These are phyloP conservation scores for Ylistrum balloti DNA, from an alignment of 1,140 invertebrate species.

Conservation along the genomic window DNA sequence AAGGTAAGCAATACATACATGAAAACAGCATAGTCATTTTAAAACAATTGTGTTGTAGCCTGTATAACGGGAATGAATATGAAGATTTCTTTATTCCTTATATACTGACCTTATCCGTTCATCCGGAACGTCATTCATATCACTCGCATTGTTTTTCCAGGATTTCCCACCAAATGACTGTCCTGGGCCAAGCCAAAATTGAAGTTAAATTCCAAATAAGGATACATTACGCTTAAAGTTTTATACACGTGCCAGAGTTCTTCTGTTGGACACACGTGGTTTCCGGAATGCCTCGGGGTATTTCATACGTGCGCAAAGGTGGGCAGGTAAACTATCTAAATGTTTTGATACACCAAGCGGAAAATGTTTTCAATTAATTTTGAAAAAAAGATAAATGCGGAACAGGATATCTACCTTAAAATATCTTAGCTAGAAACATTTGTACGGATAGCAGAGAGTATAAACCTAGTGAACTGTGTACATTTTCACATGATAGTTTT, in stretches of 20 bases:
- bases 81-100: neutral
- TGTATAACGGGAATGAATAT: neutral
- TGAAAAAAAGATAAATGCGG: neutral
- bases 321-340: neutral
- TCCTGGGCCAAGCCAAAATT: neutral
- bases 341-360: neutral
- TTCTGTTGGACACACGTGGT: neutral
- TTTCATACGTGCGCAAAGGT: neutral
- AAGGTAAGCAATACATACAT: neutral
- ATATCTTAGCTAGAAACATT: neutral
- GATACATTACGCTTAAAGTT: neutral
- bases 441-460: neutral
- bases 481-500: neutral
- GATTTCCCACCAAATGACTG: neutral
- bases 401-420: neutral
- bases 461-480: neutral
- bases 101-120: conserved; percentile 11
- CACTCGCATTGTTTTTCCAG: neutral
- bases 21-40: neutral
- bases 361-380: conserved; percentile 7
- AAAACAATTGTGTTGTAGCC: neutral
- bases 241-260: neutral
- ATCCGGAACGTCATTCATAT: neutral
- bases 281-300: conserved; percentile 3
- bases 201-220: neutral